Evolutionary conservation across 2,797 vertebrate species (phyloP).

Genomic region (Hoplostethus atlanticus): DNA sequence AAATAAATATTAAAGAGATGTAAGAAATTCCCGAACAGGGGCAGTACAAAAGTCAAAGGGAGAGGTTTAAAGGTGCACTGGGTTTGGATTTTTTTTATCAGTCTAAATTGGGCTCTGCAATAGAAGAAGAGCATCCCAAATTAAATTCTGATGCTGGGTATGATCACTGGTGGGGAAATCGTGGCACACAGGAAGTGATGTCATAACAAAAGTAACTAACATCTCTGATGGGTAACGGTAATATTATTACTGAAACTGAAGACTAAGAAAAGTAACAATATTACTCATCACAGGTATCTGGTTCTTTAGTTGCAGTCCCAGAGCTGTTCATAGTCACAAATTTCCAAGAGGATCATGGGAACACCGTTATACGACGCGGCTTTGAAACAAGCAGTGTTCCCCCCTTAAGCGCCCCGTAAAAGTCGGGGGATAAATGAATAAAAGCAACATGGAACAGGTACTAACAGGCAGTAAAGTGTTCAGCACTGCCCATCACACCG

Average conservation of each 20-base stretch:
- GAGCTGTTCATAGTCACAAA: background rate
- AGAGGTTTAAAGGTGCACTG: background rate
- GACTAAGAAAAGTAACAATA: too few relatives aligned
- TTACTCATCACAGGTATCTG: background rate
- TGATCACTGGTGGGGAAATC: too few relatives aligned
- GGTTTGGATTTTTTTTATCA: too few relatives aligned
- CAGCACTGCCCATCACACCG: slow-evolving; percentile 57
- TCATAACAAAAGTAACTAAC: too few relatives aligned
- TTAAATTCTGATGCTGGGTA: too few relatives aligned
- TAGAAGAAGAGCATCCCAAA: too few relatives aligned
- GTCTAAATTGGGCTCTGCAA: too few relatives aligned
- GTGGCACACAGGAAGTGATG: too few relatives aligned
- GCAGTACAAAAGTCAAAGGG: background rate
- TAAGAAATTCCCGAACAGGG: background rate
- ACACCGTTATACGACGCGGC: background rate
- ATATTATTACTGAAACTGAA: too few relatives aligned
- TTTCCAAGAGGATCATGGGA: background rate
- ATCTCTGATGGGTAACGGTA: too few relatives aligned
- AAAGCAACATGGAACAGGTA: slow-evolving; percentile 43
- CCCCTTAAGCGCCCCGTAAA: slow-evolving; percentile 15
- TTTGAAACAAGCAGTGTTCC: background rate
- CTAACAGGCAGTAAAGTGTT: slow-evolving; percentile 64
- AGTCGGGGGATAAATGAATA: slow-evolving; percentile 44
- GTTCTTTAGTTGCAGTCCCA: too few relatives aligned
- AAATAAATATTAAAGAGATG: too few relatives aligned